Percentiles rank a stretch among this genome's conserved stretches.
phyloP scores from a whole-genome alignment of 2,797 vertebrate genomes.

The Heteromormyrus szaboi region DNA sequence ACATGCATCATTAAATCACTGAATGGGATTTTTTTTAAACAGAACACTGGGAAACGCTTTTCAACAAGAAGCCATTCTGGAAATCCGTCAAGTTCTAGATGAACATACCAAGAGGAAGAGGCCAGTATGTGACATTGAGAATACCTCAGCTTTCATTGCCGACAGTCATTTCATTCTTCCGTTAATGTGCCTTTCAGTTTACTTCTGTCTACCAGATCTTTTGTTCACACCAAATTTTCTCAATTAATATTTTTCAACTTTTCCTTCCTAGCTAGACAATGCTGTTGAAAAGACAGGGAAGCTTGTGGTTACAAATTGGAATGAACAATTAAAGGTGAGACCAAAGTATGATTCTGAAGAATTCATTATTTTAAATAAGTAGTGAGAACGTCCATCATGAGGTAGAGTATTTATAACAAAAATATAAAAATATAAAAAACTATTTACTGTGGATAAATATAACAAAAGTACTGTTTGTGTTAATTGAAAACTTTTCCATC shows the following conservation, averaged over 20 bases:
- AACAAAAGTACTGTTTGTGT: neutral
- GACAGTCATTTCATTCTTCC: neutral
- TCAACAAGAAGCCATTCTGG: slow-evolving; percentile 71
- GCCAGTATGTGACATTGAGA: slow-evolving; percentile 52
- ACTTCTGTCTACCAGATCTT: neutral
- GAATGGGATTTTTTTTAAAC: neutral
- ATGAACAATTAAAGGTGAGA: slow-evolving; percentile 74
- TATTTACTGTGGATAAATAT: neutral
- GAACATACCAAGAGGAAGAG: slow-evolving; percentile 75
- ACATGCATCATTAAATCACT: neutral
- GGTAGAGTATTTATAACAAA: neutral
- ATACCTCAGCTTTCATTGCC: neutral
- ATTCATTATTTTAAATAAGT: neutral
- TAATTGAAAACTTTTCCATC: neutral
- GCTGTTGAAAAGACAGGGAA: slow-evolving; percentile 70
- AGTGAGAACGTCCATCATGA: neutral
- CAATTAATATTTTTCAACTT: neutral
- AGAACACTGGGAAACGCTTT: slow-evolving; percentile 76
- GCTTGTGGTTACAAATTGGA: slow-evolving; percentile 70
- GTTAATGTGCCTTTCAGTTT: neutral
- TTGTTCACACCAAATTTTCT: neutral
- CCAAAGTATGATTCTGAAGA: neutral
- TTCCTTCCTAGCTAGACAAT: slow-evolving; percentile 64
- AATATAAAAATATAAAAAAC: neutral
- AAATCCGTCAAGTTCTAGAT: slow-evolving; percentile 64